Base-by-base conservation (phyloP, 2,888 invertebrate species). In the Andrena dorsata region DNA sequence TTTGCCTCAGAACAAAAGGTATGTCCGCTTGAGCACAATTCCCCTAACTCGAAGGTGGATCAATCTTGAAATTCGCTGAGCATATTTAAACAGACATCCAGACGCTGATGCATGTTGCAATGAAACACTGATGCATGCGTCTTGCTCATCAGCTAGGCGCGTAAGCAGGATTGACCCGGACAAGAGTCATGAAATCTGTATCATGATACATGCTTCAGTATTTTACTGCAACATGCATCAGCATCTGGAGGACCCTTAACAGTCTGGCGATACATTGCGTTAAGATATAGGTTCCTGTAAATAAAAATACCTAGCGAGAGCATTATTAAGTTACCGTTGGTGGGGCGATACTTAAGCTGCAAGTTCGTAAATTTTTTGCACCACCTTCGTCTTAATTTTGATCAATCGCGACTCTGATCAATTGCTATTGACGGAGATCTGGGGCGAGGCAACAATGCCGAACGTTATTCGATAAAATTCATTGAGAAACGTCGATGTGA, bases 11-110 rank as follows among this genome's bases (percentile, higher is more conserved):
- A n/a, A n/a, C n/a, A n/a, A n/a, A n/a, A n/a, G n/a, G n/a, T n/a
- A n/a, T n/a, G n/a, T n/a, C n/a, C n/a, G n/a, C n/a, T n/a, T n/a
- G n/a, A n/a, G n/a, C n/a, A n/a, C n/a, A n/a, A n/a, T n/a, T n/a
- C n/a, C n/a, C n/a, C n/a, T n/a, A 80, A 76, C 76, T 70, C 80
- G 70, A 77, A 69, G 76, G 61, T 70, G 80, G 32, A 71, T 65
- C 70, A 70, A 80, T 75, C 58, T 26, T 32, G 41, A 41, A 51
- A 65, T 64, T 30, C 80, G 53, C 51, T 32, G 56, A 28, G 76
- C 63, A 49, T 76, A 58, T 76, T 76, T 68, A n/a, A n/a, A n/a
- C n/a, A n/a, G n/a, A n/a, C n/a, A n/a, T n/a, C n/a, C n/a, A n/a
- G n/a, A n/a, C n/a, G n/a, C n/a, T n/a, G n/a, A n/a, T n/a, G n/a